phyloP scores from a whole-genome alignment of 2,113 vertebrate species.

The Rhadina sibilatrix region DNA sequence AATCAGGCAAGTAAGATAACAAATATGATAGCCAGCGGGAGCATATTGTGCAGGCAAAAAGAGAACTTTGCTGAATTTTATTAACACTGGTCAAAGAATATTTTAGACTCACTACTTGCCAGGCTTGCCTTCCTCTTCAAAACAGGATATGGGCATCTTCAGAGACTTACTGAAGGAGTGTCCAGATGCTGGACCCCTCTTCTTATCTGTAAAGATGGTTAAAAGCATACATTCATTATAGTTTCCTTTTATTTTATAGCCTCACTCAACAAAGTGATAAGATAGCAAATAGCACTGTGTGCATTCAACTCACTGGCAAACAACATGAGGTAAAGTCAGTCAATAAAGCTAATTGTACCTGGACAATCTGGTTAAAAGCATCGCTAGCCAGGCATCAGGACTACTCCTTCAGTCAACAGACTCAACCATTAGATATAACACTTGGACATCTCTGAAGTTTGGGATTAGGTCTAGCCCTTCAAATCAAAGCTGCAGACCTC shows the following conservation, averaged over 20 bases:
- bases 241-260: constrained; percentile 22
- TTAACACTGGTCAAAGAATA: neutral
- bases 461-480: neutral
- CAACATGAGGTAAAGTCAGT: neutral
- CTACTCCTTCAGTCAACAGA: neutral
- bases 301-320: neutral
- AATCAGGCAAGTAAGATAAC: neutral
- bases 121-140: neutral
- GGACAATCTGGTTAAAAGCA: neutral
- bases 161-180: neutral
- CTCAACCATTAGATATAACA: neutral
- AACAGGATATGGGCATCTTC: neutral
- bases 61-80: neutral
- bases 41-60: neutral
- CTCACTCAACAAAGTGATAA: neutral
- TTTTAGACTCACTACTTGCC: neutral
- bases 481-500: neutral
- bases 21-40: constrained; percentile 2
- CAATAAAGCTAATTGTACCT: constrained; percentile 16
- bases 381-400: neutral
- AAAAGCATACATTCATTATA: neutral
- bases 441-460: neutral
- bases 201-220: neutral
- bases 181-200: neutral
- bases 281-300: neutral